Conservation (phyloP, 2,888 invertebrate species). For the Ellobium chinense region DNA sequence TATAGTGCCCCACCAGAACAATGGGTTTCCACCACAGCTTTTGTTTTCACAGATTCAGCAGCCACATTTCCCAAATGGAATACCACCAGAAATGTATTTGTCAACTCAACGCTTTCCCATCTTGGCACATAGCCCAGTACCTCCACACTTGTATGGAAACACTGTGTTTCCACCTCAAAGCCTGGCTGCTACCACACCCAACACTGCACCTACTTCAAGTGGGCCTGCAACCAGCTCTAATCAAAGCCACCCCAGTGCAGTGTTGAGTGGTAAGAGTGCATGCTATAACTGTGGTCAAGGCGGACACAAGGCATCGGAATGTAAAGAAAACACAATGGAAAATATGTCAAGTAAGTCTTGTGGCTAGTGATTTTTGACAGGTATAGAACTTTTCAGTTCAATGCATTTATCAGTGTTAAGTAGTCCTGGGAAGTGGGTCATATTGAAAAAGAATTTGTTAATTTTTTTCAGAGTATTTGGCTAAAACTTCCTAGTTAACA, state of each 20-base stretch:
- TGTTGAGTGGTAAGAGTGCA: constrained; percentile 72
- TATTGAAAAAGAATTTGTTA: too few relatives aligned
- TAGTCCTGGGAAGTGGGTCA: too few relatives aligned
- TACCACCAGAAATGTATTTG: constrained; percentile 52
- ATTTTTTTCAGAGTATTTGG: too few relatives aligned
- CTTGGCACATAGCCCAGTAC: constrained; percentile 40
- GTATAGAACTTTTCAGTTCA: too few relatives aligned
- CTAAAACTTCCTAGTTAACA: too few relatives aligned
- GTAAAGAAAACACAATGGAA: constrained; percentile 94
- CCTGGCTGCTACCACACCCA: constrained; percentile 10
- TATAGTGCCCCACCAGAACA: not conserved
- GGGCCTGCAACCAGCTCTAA: constrained; percentile 8
- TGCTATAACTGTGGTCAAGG: constrained; percentile 96
- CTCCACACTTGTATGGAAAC: constrained; percentile 47
- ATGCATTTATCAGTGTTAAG: too few relatives aligned
- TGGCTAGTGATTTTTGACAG: not conserved
- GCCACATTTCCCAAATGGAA: constrained; percentile 55
- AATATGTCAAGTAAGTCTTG: constrained; percentile 85
- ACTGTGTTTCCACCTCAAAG: constrained; percentile 50
- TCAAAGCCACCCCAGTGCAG: constrained; percentile 29
- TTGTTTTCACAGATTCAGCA: constrained; percentile 29
- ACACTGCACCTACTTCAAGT: constrained; percentile 1
- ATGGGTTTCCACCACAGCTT: not conserved
- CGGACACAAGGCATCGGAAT: constrained; percentile 91
- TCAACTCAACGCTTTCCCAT: constrained; percentile 52